Conservation (phyloP, 1,140 invertebrate species). For the Pinna nobilis region DNA sequence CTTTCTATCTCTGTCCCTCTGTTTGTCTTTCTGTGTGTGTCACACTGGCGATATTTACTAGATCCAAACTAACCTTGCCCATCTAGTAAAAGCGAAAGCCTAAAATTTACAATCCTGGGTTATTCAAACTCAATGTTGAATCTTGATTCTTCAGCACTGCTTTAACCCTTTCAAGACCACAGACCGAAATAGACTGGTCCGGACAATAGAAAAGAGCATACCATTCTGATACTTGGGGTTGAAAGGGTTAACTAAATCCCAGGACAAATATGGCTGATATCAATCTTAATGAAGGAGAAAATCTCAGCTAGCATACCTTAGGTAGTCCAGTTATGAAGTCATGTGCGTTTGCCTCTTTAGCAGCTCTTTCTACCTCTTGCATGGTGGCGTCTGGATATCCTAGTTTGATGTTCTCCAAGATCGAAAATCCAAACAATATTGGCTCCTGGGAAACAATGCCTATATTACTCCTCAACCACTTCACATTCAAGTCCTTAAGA, state of each 20-base stretch:
- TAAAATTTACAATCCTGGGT: too few species aligned
- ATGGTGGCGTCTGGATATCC: constrained; percentile 53
- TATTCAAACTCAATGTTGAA: too few species aligned
- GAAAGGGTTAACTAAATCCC: not conserved
- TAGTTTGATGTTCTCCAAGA: constrained; percentile 58
- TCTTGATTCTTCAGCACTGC: too few species aligned
- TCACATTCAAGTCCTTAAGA: constrained; percentile 54
- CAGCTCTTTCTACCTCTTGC: constrained; percentile 50
- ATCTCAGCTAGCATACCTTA: constrained; percentile 71
- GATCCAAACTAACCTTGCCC: too few species aligned
- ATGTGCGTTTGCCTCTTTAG: constrained; percentile 69
- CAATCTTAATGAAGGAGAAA: not conserved
- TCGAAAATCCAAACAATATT: constrained; percentile 56
- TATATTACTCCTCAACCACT: constrained; percentile 60
- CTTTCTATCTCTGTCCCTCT: too few species aligned
- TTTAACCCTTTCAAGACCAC: too few species aligned
- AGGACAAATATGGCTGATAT: not conserved
- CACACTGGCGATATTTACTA: too few species aligned
- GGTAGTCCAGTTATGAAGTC: constrained; percentile 59
- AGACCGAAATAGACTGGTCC: not conserved
- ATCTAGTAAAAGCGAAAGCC: too few species aligned
- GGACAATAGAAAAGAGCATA: not conserved
- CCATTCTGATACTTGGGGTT: not conserved
- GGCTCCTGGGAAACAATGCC: constrained; percentile 68
- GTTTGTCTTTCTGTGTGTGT: too few species aligned